A percentile compares a stretch with the other conserved stretches of the same genome.
Conservation (phyloP, 2,113 vertebrate genomes). For the Hipposideros armiger region DNA sequence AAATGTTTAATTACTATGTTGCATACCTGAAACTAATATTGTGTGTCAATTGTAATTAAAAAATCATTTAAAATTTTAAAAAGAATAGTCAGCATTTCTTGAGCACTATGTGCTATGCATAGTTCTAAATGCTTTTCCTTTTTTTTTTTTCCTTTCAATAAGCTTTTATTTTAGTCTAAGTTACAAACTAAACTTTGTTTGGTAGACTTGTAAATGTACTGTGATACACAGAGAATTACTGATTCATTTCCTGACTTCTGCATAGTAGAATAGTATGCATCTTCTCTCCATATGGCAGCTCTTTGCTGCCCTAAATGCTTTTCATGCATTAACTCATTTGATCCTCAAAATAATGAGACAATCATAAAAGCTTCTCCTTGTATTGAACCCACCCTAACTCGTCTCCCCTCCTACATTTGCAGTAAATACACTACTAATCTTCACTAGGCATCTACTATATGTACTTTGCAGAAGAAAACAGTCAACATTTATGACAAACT, state of each 20-base stretch:
- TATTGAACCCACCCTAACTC: background rate
- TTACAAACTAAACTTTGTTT: conserved; percentile 54
- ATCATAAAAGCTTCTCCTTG: background rate
- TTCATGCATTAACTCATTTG: background rate
- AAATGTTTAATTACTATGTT: background rate
- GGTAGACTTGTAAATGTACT: conserved; percentile 30
- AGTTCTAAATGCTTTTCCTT: background rate
- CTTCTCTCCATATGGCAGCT: conserved; percentile 60
- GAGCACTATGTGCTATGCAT: background rate
- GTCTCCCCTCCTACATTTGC: background rate
- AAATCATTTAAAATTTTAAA: too few relatives aligned
- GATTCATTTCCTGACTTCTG: conserved; percentile 58
- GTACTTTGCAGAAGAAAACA: background rate
- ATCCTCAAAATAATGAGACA: conserved; percentile 11
- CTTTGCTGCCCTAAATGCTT: conserved; percentile 49
- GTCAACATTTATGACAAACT: background rate
- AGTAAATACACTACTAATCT: background rate
- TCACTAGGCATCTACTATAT: background rate
- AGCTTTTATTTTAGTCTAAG: conserved; percentile 60
- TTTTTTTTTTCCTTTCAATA: background rate
- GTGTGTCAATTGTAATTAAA: background rate
- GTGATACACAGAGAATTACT: background rate
- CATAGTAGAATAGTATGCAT: conserved; percentile 60
- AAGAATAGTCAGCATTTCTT: background rate
- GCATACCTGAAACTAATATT: background rate